Evolutionary conservation across 2,888 invertebrate genomes (phyloP).

Genomic region (Euzophera pinguis): DNA sequence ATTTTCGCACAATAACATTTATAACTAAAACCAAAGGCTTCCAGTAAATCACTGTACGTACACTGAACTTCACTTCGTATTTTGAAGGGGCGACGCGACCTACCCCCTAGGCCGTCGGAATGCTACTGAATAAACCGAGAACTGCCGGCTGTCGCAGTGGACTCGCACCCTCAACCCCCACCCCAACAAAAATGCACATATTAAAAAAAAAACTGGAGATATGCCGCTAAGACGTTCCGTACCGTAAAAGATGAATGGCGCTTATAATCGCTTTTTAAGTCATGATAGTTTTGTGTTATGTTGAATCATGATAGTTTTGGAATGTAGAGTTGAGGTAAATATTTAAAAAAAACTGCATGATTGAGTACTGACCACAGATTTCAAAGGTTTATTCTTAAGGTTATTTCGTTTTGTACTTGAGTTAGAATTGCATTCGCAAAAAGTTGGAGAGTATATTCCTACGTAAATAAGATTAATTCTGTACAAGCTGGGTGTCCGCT

Average conservation of each 20-base stretch:
- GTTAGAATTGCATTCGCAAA: too few species aligned
- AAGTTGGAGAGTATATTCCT: too few species aligned
- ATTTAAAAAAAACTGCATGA: too few species aligned
- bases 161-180: constrained; percentile 38
- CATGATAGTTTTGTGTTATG: neutral
- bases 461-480: too few species aligned
- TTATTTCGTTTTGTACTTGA: too few species aligned
- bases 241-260: constrained; percentile 8
- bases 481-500: too few species aligned
- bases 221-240: constrained; percentile 31
- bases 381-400: too few species aligned
- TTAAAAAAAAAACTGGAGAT: constrained; percentile 50
- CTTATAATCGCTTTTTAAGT: neutral
- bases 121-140: constrained; percentile 47
- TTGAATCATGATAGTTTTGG: too few species aligned
- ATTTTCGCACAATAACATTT: neutral
- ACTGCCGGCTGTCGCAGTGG: neutral
- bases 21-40: constrained; percentile 11
- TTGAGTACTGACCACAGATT: too few species aligned
- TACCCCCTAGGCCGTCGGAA: constrained; percentile 53
- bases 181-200: constrained; percentile 61
- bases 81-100: constrained; percentile 36
- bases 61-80: constrained; percentile 6
- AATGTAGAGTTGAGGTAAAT: too few species aligned
- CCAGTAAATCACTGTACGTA: constrained; percentile 9